phyloP scores from a whole-genome alignment of 2,888 invertebrate genomes.

The Diabrotica balteata region DNA sequence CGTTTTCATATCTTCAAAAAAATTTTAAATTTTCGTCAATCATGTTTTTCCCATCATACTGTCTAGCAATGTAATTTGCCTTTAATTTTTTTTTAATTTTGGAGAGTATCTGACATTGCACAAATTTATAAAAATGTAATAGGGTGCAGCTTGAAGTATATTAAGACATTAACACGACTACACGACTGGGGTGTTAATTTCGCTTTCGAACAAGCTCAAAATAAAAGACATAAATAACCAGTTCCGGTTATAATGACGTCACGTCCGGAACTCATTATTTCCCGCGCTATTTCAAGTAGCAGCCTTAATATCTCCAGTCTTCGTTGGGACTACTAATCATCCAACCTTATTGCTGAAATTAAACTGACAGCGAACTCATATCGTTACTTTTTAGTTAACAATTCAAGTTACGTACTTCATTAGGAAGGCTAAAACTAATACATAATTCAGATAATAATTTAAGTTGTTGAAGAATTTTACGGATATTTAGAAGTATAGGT shows the following conservation, averaged over 20 bases:
- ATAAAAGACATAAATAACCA: constrained; percentile 62
- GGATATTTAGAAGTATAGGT: too few species aligned
- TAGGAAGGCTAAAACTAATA: background rate
- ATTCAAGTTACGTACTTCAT: constrained; percentile 1
- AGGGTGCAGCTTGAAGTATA: too few species aligned
- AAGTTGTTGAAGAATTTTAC: too few species aligned
- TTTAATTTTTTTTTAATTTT: too few species aligned
- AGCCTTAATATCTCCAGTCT: constrained; percentile 58
- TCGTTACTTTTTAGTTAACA: background rate
- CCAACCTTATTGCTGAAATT: constrained; percentile 38
- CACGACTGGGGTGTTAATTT: constrained; percentile 54
- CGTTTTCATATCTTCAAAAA: too few species aligned
- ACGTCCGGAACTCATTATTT: constrained; percentile 63
- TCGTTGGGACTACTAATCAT: constrained; percentile 58
- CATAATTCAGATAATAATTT: background rate
- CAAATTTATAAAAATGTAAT: too few species aligned
- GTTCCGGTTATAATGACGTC: constrained; percentile 63
- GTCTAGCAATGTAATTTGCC: too few species aligned
- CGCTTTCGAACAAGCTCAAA: constrained; percentile 57
- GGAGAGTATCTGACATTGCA: too few species aligned
- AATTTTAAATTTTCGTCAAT: too few species aligned
- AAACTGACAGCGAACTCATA: constrained; percentile 40
- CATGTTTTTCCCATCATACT: too few species aligned
- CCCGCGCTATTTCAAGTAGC: constrained; percentile 61
- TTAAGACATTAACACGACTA: too few species aligned